phyloP scores from a whole-genome alignment of 1,140 invertebrate genomes.

The Calephelis virginiensis region DNA sequence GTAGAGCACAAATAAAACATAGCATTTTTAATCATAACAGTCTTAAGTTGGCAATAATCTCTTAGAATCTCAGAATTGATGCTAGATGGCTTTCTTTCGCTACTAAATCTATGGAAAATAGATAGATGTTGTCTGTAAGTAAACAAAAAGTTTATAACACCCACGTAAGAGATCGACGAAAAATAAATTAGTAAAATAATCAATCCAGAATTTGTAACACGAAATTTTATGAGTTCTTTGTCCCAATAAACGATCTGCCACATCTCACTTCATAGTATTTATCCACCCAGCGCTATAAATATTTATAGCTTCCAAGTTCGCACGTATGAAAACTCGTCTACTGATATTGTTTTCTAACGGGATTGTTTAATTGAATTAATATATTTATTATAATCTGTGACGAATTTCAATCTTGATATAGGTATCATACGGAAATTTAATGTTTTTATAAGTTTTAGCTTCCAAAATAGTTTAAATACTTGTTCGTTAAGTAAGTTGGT shows the following conservation, averaged over 20 bases:
- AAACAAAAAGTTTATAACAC: neutral
- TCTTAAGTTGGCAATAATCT: too few species aligned
- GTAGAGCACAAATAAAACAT: too few species aligned
- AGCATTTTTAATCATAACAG: too few species aligned
- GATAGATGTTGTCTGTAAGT: too few species aligned
- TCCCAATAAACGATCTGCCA: conserved; percentile 19
- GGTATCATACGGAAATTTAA: neutral
- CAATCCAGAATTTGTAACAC: conserved; percentile 10
- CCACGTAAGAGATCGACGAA: neutral
- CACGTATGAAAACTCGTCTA: neutral
- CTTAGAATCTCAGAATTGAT: too few species aligned
- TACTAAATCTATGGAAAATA: too few species aligned
- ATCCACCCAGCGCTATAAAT: conserved; percentile 20
- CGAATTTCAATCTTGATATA: conserved; percentile 8
- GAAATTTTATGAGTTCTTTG: conserved; percentile 19
- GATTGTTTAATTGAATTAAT: conserved; percentile 6
- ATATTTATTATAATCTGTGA: conserved; percentile 15
- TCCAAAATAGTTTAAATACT: neutral
- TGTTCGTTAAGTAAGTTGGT: too few species aligned
- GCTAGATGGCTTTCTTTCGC: too few species aligned
- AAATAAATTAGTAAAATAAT: neutral
- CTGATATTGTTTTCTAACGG: conserved; percentile 19
- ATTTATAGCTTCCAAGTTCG: conserved; percentile 19
- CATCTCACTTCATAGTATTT: conserved; percentile 1
- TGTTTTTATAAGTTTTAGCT: neutral